phyloP scores from a whole-genome alignment of 2,797 vertebrate genomes.

The Rallus crepitans region DNA sequence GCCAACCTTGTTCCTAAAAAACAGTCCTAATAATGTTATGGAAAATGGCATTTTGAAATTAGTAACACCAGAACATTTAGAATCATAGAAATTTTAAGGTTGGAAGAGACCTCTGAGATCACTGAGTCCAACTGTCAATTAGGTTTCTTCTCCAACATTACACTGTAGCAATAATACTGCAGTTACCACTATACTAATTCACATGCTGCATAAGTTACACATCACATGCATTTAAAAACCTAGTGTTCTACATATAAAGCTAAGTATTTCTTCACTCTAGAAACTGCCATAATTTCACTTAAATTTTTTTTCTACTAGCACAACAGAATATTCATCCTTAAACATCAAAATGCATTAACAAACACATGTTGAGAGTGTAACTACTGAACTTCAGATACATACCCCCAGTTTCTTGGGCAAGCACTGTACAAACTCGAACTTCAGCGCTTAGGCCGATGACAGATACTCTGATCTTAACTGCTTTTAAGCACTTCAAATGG shows the following conservation, averaged over 20 bases:
- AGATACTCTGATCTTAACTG: conserved; percentile 93
- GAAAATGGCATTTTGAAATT: not conserved
- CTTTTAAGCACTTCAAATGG: conserved; percentile 87
- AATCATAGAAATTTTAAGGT: too few species aligned
- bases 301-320: not conserved
- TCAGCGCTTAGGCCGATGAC: conserved; percentile 95
- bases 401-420: conserved; percentile 95
- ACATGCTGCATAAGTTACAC: not conserved
- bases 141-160: not conserved
- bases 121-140: not conserved
- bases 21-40: not conserved
- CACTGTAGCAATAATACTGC: not conserved
- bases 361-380: not conserved
- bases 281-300: not conserved
- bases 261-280: not conserved
- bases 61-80: not conserved
- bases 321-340: not conserved
- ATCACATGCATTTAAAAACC: not conserved
- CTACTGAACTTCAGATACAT: conserved; percentile 42
- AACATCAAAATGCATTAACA: not conserved
- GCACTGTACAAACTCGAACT: conserved; percentile 93
- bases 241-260: too few species aligned
- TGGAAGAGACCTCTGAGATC: too few species aligned
- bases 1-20: not conserved
- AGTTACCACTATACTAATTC: not conserved